Conservation (phyloP, 2,113 vertebrate species). For the Setophaga coronata region DNA sequence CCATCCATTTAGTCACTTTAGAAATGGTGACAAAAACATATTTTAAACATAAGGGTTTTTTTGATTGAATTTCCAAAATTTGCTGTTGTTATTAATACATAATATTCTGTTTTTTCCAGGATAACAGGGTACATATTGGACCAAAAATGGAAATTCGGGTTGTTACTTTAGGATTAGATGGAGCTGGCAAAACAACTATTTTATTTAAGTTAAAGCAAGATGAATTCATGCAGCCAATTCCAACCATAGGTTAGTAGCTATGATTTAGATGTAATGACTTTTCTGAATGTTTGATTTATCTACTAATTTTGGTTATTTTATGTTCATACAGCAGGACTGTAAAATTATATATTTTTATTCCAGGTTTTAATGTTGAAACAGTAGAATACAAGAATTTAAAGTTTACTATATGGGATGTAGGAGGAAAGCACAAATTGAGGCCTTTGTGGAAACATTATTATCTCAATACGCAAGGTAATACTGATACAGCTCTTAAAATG, state of each 20-base stretch:
- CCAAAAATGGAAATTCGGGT: constrained; percentile 99
- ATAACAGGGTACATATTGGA: constrained; percentile 97
- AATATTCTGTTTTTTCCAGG: constrained; percentile 72
- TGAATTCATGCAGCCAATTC: constrained; percentile 99
- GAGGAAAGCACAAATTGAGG: constrained; percentile 95
- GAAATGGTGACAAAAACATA: not conserved
- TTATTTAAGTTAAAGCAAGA: constrained; percentile 98
- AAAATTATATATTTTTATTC: constrained; percentile 27
- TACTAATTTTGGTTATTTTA: not conserved
- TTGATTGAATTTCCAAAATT: not conserved
- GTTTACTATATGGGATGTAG: constrained; percentile 99
- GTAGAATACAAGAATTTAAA: constrained; percentile 99
- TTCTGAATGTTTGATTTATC: not conserved
- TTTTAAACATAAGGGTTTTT: not conserved
- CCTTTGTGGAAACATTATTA: constrained; percentile 99
- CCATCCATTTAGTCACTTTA: not conserved
- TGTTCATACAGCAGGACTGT: not conserved
- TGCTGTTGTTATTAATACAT: not conserved
- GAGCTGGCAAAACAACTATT: constrained; percentile 97
- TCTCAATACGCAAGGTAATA: constrained; percentile 95
- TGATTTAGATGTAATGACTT: not conserved
- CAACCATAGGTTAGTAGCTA: constrained; percentile 89
- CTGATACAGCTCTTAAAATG: not conserved
- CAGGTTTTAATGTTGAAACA: constrained; percentile 97
- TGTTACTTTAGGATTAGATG: constrained; percentile 93